Conservation (phyloP, 2,888 invertebrate species). For the Ochropacha duplaris region DNA sequence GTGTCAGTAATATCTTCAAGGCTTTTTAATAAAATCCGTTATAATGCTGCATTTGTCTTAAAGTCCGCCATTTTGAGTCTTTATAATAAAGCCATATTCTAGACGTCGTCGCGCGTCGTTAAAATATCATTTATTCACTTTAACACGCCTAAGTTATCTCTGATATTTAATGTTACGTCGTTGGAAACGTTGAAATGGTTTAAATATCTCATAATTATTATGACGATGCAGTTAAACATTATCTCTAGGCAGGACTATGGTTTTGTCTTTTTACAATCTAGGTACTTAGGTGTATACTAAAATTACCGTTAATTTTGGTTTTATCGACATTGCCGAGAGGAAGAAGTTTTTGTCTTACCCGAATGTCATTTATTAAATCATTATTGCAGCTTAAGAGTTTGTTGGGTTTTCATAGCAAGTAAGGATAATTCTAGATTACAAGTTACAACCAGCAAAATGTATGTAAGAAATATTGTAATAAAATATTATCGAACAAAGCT, state of each 20-base stretch:
- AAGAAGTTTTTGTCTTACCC: too few species aligned
- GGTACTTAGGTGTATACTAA: background rate
- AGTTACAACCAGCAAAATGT: background rate
- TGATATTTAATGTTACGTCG: background rate
- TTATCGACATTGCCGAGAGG: background rate
- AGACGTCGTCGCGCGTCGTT: slow-evolving; percentile 1
- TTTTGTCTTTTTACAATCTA: background rate
- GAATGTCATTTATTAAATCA: too few species aligned
- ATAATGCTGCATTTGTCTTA: background rate
- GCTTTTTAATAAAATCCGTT: background rate
- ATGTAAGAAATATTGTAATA: background rate
- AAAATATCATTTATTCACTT: slow-evolving; percentile 4
- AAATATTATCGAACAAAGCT: too few species aligned
- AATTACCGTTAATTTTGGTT: background rate
- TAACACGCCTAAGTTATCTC: slow-evolving; percentile 1
- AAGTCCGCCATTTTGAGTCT: background rate
- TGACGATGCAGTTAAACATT: background rate
- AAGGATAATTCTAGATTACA: background rate
- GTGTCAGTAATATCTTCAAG: background rate
- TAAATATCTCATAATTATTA: slow-evolving; percentile 1
- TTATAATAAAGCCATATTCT: background rate
- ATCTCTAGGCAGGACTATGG: background rate
- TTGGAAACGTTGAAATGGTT: background rate
- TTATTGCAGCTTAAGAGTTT: too few species aligned
- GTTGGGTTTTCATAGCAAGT: too few species aligned